A percentile compares a stretch with the other conserved stretches of the same genome.
Conservation (phyloP, 2,113 vertebrate species). For the Campylomormyrus tamandua region DNA sequence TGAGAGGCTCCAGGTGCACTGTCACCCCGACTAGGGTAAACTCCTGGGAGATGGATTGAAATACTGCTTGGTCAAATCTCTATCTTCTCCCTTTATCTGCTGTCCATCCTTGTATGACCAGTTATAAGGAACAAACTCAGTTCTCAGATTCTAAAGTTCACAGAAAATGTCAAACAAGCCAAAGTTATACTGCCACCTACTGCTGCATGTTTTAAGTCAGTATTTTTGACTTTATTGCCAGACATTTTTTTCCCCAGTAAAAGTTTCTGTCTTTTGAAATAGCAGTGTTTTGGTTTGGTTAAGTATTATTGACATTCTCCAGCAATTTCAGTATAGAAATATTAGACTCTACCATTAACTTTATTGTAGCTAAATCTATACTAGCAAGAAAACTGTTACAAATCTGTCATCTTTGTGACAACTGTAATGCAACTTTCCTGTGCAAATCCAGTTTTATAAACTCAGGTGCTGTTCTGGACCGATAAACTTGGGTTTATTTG, state of each 20-base stretch:
- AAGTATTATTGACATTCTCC: not conserved
- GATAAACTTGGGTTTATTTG: not conserved
- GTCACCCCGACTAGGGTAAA: not conserved
- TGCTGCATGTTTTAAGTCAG: not conserved
- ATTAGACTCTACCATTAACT: not conserved
- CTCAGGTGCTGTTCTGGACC: not conserved
- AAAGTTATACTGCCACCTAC: not conserved
- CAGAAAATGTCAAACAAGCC: not conserved
- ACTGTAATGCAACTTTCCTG: not conserved
- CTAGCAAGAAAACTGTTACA: not conserved
- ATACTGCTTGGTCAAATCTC: not conserved
- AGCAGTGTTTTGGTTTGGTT: not conserved
- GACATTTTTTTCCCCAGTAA: not conserved
- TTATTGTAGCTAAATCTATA: not conserved
- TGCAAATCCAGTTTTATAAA: not conserved
- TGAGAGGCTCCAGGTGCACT: not conserved
- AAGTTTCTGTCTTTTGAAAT: not conserved
- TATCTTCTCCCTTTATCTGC: not conserved
- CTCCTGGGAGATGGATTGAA: not conserved
- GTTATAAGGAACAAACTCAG: not conserved
- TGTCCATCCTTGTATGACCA: not conserved
- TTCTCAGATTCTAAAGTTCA: not conserved
- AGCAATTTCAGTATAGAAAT: not conserved
- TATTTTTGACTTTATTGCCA: not conserved
- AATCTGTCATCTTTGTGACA: not conserved